A percentile compares a stretch with the other conserved stretches of the same genome.
Conservation (phyloP, 2,888 invertebrate genomes). For the Strigamia maritima region DNA sequence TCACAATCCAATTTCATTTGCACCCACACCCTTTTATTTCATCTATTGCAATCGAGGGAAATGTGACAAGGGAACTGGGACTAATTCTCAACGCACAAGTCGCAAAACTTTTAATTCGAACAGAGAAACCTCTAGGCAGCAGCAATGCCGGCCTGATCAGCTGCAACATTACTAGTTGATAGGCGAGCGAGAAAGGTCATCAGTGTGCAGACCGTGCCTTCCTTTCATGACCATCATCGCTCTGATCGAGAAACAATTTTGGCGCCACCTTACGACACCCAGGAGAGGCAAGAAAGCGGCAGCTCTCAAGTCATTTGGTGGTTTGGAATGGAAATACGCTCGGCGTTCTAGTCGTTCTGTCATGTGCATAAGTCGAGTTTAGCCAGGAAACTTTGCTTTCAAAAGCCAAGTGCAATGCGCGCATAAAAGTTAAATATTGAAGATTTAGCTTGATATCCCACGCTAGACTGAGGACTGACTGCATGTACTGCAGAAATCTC, state of each 20-base stretch:
- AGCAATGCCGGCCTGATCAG: neutral
- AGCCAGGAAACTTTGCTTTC: conserved; percentile 21
- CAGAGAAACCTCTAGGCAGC: neutral
- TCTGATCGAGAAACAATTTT: conserved; percentile 29
- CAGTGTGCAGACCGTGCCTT: conserved; percentile 25
- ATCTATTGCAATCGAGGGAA: conserved; percentile 17
- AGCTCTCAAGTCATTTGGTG: conserved; percentile 21
- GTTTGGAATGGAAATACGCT: conserved; percentile 27
- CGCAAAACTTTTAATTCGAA: conserved; percentile 21
- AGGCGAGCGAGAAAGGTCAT: conserved; percentile 17
- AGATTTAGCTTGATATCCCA: neutral
- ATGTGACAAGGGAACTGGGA: conserved; percentile 15
- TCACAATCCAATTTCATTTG: conserved; percentile 22
- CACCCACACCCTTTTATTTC: conserved; percentile 1
- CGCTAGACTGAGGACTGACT: neutral
- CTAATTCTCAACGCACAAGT: conserved; percentile 18
- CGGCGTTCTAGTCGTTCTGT: conserved; percentile 18
- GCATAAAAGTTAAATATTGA: conserved; percentile 29
- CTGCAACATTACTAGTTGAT: conserved; percentile 14
- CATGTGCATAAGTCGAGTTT: conserved; percentile 24
- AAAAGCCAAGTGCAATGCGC: conserved; percentile 23
- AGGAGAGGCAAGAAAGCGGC: conserved; percentile 7
- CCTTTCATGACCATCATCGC: conserved; percentile 27
- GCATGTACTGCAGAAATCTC: neutral
- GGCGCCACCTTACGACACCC: conserved; percentile 29